phyloP scores from a whole-genome alignment of 37 sponge, comb jelly and placozoan genomes.

The Crambe crambe region DNA sequence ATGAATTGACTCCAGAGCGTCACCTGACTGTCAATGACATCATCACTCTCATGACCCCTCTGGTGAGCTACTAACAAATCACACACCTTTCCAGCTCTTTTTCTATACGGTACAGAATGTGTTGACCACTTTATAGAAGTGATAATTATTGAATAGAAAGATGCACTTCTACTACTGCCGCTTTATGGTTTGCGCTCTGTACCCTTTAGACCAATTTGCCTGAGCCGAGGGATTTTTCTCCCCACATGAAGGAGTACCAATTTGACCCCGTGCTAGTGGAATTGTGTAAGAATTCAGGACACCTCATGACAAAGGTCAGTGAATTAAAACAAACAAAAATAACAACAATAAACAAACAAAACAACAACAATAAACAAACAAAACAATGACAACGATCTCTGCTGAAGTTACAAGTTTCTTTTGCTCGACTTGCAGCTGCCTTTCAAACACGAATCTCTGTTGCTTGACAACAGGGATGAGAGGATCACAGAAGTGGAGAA shows the following conservation, averaged over 20 bases:
- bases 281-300: slow-evolving; percentile 26
- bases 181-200: too few relatives aligned
- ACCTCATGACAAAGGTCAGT: slow-evolving; percentile 70
- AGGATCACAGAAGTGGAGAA: slow-evolving; percentile 61
- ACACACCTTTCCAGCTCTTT: neutral
- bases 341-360: too few relatives aligned
- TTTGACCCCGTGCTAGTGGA: slow-evolving; percentile 65
- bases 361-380: too few relatives aligned
- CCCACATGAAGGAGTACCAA: slow-evolving; percentile 15
- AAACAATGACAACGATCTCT: too few relatives aligned
- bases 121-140: too few relatives aligned
- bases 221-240: slow-evolving; percentile 24
- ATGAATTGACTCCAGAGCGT: slow-evolving; percentile 84
- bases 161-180: too few relatives aligned
- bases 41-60: slow-evolving; percentile 43
- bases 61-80: slow-evolving; percentile 27
- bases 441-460: slow-evolving; percentile 84
- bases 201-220: slow-evolving; percentile 46
- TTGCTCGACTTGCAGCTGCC: slow-evolving; percentile 77
- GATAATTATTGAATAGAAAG: too few relatives aligned
- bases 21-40: slow-evolving; percentile 72
- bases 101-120: too few relatives aligned
- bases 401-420: too few relatives aligned
- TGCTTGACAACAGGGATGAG: slow-evolving; percentile 68
- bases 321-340: too few relatives aligned